These are phyloP conservation scores for Coreius guichenoti DNA, from an alignment of 2,797 vertebrate genomes.

Conservation along the genomic window DNA sequence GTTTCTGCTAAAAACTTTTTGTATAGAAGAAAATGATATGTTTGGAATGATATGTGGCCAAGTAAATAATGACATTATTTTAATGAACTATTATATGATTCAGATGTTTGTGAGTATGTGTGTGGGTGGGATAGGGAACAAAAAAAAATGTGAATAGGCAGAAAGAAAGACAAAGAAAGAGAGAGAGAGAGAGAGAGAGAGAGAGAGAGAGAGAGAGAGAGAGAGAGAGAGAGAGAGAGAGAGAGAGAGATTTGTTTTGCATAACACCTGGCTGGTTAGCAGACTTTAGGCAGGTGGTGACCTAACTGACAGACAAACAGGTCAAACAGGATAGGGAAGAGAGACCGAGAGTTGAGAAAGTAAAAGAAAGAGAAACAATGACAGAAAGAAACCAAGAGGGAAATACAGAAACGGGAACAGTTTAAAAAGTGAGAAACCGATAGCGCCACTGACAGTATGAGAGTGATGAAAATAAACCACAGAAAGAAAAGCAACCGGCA, in stretches of 20 bases:
- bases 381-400: constrained; percentile 13
- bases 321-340: constrained; percentile 41
- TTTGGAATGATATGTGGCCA: not conserved
- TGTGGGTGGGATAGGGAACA: not conserved
- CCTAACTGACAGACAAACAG: constrained; percentile 50
- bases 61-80: not conserved
- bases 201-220: not conserved
- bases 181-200: not conserved
- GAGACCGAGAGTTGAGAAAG: not conserved
- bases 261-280: constrained; percentile 41
- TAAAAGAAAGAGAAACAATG: not conserved
- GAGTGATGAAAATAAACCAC: constrained; percentile 10
- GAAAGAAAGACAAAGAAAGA: not conserved
- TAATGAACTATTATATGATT: not conserved
- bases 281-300: constrained; percentile 44
- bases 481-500: not conserved
- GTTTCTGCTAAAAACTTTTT: too few species aligned
- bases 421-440: constrained; percentile 14
- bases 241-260: constrained; percentile 40
- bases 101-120: not conserved
- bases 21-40: not conserved
- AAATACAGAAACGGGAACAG: constrained; percentile 39
- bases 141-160: not conserved
- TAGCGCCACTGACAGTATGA: not conserved
- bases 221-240: constrained; percentile 19